Percentiles rank a stretch among this genome's conserved stretches.
These are phyloP conservation scores for Thera obeliscata DNA, from an alignment of 2,888 invertebrate species.

Conservation along the genomic window DNA sequence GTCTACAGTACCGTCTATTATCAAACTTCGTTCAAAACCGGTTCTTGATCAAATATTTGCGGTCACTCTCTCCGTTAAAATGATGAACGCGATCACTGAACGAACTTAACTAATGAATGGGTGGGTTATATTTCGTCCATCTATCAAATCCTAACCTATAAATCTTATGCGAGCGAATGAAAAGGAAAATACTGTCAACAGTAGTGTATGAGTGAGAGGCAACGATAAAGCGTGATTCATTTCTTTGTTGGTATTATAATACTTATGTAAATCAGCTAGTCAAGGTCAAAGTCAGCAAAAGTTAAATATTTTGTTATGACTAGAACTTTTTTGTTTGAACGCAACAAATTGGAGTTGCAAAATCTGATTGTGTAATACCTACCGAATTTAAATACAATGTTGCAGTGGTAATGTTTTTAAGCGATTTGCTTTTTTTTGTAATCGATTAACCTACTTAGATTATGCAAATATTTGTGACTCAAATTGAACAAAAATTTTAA, in stretches of 20 bases:
- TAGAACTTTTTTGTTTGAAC: neutral
- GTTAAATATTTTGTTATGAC: slow-evolving; percentile 24
- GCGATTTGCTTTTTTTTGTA: too few relatives aligned
- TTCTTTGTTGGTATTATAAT: too few relatives aligned
- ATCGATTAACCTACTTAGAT: too few relatives aligned
- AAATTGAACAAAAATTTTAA: too few relatives aligned
- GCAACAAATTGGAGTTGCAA: neutral
- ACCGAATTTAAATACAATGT: neutral
- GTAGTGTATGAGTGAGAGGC: slow-evolving; percentile 30
- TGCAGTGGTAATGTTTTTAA: too few relatives aligned
- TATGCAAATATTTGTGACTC: too few relatives aligned
- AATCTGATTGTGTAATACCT: slow-evolving; percentile 1
- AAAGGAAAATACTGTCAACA: too few relatives aligned
- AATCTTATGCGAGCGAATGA: too few relatives aligned
- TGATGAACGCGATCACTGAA: slow-evolving; percentile 27
- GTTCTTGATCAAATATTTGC: slow-evolving; percentile 47
- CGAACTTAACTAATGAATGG: slow-evolving; percentile 35
- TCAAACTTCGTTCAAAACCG: slow-evolving; percentile 32
- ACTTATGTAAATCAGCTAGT: slow-evolving; percentile 33
- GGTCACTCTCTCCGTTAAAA: slow-evolving; percentile 49
- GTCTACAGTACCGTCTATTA: neutral
- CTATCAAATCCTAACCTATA: too few relatives aligned
- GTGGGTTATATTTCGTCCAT: slow-evolving; percentile 7
- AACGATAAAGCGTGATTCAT: too few relatives aligned
- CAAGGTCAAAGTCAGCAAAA: slow-evolving; percentile 46